Base-by-base conservation (phyloP, 1,140 invertebrate species). In the Magallana gigas region DNA sequence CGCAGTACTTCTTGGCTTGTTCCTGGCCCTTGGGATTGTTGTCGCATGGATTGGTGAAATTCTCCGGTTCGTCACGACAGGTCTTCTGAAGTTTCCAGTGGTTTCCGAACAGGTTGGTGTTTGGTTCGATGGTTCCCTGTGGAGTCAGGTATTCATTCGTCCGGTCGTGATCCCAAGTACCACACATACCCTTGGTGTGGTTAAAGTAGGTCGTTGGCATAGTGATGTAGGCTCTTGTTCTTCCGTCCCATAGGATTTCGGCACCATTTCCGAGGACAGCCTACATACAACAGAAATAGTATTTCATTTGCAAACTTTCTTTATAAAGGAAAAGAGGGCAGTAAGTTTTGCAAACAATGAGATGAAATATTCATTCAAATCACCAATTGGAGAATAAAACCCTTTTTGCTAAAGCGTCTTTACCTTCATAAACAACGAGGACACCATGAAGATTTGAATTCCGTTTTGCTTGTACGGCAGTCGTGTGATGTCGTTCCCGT, bases 101-200 rank as follows among this genome's bases (percentile, higher is more conserved):
- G 93, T 98, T 97, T 0, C 97, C 97, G 93, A 98, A 98, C 0
- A 96, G 96, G 9, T 96, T 95, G 0, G 96, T 95, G 0, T 96
- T 96, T 71, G 97, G 96, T 92, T 98, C 98, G 82, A 94, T 91
- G 92, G 98, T 97, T 18, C 97, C 97, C 92, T 98, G 97, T 0
- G 97, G 97, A 0, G 98, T 98, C 8, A 97, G 92, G 93, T 98
- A 98, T 93, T 99, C 98, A 92, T 98, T 97, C 91, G 97, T 97
- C 92, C 98, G 97, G 92, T 98, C 98, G 14, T 96, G 95, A 87
- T 97, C 97, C 92, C 98, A 98, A 0, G 97, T 98, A 23, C 98
- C 98, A 92, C 98, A 99, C 8, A 99, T 95, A 59, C 98, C 98
- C 87, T 93, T 88, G 8, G 94, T 93, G 84, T 96, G 95, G 87